phyloP scores from a whole-genome alignment of 30 jellyfish, hydroid and myxozoan genomes.

The Pelagia noctiluca region DNA sequence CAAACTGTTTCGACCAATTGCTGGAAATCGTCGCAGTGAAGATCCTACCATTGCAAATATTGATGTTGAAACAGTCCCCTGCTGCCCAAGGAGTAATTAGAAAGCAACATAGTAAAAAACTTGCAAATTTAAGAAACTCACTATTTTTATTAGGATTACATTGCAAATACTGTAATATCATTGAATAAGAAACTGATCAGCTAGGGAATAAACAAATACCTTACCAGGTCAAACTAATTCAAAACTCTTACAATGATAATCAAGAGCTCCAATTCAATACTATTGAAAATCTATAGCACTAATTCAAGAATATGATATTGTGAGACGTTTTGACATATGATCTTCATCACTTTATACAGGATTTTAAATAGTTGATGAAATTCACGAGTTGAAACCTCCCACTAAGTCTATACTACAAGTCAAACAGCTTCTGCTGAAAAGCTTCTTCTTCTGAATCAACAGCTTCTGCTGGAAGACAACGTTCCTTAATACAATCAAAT shows the following conservation, averaged over 20 bases:
- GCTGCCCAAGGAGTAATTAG: conserved; percentile 53
- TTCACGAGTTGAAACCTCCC: not conserved
- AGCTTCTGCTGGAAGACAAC: too few species aligned
- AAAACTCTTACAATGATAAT: conserved; percentile 16
- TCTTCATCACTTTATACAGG: not conserved
- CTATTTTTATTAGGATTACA: not conserved
- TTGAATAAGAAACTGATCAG: conserved; percentile 35
- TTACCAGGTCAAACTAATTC: not conserved
- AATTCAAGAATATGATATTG: not conserved
- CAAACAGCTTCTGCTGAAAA: too few species aligned
- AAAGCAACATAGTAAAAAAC: conserved; percentile 23
- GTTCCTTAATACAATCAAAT: too few species aligned
- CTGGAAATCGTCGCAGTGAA: conserved; percentile 68
- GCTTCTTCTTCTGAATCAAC: too few species aligned
- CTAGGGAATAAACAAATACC: not conserved
- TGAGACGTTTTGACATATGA: not conserved
- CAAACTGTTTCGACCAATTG: conserved; percentile 59
- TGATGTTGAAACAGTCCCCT: conserved; percentile 53
- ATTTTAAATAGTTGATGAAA: not conserved
- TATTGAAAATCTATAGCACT: not conserved
- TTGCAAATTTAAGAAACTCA: conserved; percentile 24
- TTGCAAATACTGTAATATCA: too few species aligned
- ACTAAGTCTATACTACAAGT: not conserved
- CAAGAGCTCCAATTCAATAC: conserved; percentile 17
- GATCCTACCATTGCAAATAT: conserved; percentile 40